Conservation (phyloP, 1,140 invertebrate genomes). For the Stegodyphus mimosarum region DNA sequence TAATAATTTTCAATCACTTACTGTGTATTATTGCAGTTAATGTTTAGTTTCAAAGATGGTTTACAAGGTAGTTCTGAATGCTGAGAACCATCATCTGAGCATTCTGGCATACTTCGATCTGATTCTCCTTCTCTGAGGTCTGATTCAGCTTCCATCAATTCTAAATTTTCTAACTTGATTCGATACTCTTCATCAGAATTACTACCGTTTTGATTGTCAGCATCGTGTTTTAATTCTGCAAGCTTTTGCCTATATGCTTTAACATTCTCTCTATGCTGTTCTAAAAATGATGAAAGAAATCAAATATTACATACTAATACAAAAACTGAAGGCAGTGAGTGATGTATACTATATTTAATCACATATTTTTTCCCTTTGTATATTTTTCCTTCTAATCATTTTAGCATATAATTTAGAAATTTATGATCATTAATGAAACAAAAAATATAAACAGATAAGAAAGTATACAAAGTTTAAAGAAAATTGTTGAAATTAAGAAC, state of each 20-base stretch:
- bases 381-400: too few relatives aligned
- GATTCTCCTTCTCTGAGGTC: background rate
- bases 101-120: conserved; percentile 1
- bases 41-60: background rate
- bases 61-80: background rate
- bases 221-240: conserved; percentile 1
- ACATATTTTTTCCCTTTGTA: too few relatives aligned
- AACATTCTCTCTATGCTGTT: conserved; percentile 71
- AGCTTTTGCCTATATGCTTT: conserved; percentile 62
- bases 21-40: background rate
- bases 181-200: conserved; percentile 15
- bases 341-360: too few relatives aligned
- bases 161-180: conserved; percentile 7
- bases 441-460: too few relatives aligned
- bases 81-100: background rate
- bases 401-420: too few relatives aligned
- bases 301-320: too few relatives aligned
- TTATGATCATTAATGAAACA: too few relatives aligned
- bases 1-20: too few relatives aligned
- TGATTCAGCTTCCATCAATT: conserved; percentile 4
- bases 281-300: conserved; percentile 63
- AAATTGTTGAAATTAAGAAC: too few relatives aligned
- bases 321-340: too few relatives aligned
- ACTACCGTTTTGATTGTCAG: background rate
- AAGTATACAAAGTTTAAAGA: too few relatives aligned